Evolutionary conservation across 2,888 invertebrate genomes (phyloP).

Genomic region (Alloplasta piceator): DNA sequence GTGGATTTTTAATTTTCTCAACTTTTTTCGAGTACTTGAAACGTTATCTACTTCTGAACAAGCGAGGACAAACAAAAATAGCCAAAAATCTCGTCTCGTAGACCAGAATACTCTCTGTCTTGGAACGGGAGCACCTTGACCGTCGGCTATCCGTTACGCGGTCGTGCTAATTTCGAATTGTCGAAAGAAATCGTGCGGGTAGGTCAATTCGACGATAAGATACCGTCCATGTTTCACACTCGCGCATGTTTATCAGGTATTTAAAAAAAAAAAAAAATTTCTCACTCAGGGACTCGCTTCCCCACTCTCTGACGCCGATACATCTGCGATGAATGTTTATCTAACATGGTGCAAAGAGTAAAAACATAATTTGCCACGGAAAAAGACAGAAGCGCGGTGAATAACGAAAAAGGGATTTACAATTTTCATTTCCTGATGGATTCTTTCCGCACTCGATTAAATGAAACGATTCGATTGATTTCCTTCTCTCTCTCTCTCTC

Average conservation of each 20-base stretch:
- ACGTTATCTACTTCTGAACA: too few relatives aligned
- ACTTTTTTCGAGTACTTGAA: too few relatives aligned
- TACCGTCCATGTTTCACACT: conserved; percentile 25
- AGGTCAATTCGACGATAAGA: conserved; percentile 58
- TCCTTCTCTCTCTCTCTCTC: neutral
- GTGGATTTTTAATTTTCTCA: too few relatives aligned
- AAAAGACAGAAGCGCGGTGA: neutral
- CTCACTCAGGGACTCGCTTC: too few relatives aligned
- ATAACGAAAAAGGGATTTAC: neutral
- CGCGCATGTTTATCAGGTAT: neutral
- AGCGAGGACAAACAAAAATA: too few relatives aligned
- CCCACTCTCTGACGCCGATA: too few relatives aligned
- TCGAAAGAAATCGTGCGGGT: conserved; percentile 21
- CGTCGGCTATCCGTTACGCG: too few relatives aligned
- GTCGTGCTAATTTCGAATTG: neutral
- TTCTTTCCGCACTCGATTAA: conserved; percentile 6
- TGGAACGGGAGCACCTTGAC: too few relatives aligned
- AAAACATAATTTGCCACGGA: neutral
- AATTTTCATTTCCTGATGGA: conserved; percentile 34
- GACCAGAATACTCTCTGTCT: too few relatives aligned
- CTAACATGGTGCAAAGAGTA: too few relatives aligned
- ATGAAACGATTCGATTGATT: conserved; percentile 35
- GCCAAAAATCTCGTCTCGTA: too few relatives aligned
- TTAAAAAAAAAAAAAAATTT: neutral
- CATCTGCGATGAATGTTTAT: too few relatives aligned